A percentile compares a stretch with the other conserved stretches of the same genome.
Conservation (phyloP, 1,140 invertebrate genomes). For the Monomorium pharaonis region DNA sequence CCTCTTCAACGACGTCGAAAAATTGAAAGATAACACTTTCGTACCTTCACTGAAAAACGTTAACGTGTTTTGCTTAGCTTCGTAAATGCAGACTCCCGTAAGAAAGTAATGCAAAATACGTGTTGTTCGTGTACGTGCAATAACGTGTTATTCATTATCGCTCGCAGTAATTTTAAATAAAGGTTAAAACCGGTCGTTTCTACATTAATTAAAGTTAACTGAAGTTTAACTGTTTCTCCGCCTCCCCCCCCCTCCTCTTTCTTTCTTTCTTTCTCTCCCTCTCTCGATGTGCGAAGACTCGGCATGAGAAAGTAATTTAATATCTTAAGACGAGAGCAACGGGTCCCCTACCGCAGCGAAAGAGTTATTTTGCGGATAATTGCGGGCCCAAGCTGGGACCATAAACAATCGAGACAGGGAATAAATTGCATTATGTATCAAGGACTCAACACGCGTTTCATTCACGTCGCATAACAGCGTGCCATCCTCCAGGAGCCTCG, state of each 20-base stretch:
- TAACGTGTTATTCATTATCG: neutral
- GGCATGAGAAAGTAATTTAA: slow-evolving; percentile 36
- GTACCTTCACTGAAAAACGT: neutral
- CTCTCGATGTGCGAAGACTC: neutral
- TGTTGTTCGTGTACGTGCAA: neutral
- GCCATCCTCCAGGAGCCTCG: neutral
- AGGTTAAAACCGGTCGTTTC: slow-evolving; percentile 8
- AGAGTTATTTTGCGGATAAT: slow-evolving; percentile 47
- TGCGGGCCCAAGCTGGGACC: neutral
- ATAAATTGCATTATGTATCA: slow-evolving; percentile 46
- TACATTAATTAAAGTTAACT: slow-evolving; percentile 26
- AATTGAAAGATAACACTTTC: neutral
- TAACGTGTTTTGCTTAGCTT: neutral
- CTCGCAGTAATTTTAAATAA: neutral
- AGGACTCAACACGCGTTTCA: slow-evolving; percentile 35
- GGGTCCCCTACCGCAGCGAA: neutral
- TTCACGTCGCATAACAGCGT: slow-evolving; percentile 4
- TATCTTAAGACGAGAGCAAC: slow-evolving; percentile 23
- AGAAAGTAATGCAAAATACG: neutral
- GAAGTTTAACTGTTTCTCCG: slow-evolving; percentile 7
- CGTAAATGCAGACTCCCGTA: neutral
- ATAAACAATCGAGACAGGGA: slow-evolving; percentile 23
- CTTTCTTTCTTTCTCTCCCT: neutral
- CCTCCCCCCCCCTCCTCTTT: neutral
- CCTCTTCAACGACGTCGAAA: neutral